Evolutionary conservation across 2,888 invertebrate genomes (phyloP).

Genomic region (Sericinus montela): DNA sequence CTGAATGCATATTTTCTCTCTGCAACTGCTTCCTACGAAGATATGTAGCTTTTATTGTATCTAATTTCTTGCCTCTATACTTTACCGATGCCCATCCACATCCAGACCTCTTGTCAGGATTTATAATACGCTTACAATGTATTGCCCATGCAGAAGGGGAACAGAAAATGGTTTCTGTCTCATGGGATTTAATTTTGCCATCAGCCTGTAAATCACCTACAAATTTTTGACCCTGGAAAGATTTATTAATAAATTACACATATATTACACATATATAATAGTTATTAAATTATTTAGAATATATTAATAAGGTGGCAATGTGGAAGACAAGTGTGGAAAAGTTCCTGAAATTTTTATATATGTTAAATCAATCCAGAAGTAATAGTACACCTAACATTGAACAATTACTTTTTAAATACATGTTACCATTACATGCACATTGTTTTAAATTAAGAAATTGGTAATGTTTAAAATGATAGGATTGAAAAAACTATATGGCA

Average conservation of each 20-base stretch:
- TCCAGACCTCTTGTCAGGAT: conserved; percentile 94
- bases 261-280: too few relatives aligned
- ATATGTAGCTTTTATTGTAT: conserved; percentile 93
- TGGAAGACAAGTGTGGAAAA: too few relatives aligned
- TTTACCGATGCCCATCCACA: conserved; percentile 96
- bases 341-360: too few relatives aligned
- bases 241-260: not conserved
- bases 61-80: conserved; percentile 92
- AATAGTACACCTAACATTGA: too few relatives aligned
- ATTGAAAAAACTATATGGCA: too few relatives aligned
- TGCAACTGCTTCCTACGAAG: conserved; percentile 83
- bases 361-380: too few relatives aligned
- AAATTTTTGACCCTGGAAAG: conserved; percentile 90
- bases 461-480: too few relatives aligned
- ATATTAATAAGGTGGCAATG: too few relatives aligned
- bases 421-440: too few relatives aligned
- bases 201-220: conserved; percentile 90
- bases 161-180: conserved; percentile 91
- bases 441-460: too few relatives aligned
- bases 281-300: too few relatives aligned
- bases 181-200: conserved; percentile 93
- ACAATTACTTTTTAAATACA: too few relatives aligned
- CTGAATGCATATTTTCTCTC: conserved; percentile 75
- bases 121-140: conserved; percentile 93
- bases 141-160: conserved; percentile 97